These are phyloP conservation scores for Maconellicoccus hirsutus DNA, from an alignment of 1,140 invertebrate genomes.

Conservation along the genomic window DNA sequence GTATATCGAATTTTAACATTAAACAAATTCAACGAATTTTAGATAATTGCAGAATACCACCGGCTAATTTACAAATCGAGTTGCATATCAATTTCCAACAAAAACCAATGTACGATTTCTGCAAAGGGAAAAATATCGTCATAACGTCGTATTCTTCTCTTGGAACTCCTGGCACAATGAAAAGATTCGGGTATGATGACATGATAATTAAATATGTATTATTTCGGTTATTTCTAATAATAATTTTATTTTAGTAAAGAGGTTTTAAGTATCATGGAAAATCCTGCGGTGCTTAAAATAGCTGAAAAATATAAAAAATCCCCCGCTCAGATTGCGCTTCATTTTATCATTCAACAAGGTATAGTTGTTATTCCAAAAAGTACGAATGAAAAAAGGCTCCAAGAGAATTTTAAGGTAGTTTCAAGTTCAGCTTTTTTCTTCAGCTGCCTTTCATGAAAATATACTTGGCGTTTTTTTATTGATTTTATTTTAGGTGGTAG, in stretches of 20 bases:
- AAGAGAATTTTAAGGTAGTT: conserved; percentile 42
- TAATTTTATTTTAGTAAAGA: too few species aligned
- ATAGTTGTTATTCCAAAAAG: conserved; percentile 52
- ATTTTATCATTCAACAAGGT: conserved; percentile 42
- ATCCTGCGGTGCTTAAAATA: conserved; percentile 36
- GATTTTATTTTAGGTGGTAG: conserved; percentile 40
- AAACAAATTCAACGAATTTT: conserved; percentile 32
- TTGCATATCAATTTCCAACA: conserved; percentile 75
- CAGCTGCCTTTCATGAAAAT: too few species aligned
- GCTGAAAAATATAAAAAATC: conserved; percentile 43
- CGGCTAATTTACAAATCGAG: conserved; percentile 51
- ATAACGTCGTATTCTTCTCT: conserved; percentile 75
- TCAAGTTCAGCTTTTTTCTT: neutral
- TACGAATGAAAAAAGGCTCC: conserved; percentile 40
- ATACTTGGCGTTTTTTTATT: neutral
- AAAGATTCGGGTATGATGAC: conserved; percentile 33
- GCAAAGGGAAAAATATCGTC: conserved; percentile 53
- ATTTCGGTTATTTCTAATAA: neutral
- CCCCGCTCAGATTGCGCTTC: conserved; percentile 48
- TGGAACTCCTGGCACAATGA: conserved; percentile 51
- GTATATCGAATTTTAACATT: conserved; percentile 36
- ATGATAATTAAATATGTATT: neutral
- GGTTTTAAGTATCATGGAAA: conserved; percentile 35
- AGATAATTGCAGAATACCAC: conserved; percentile 28
- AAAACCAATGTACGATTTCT: conserved; percentile 57